A percentile compares a stretch with the other conserved stretches of the same genome.
These are phyloP conservation scores for Sarcophaga peregrina DNA, from an alignment of 1,140 invertebrate species.

Conservation along the genomic window DNA sequence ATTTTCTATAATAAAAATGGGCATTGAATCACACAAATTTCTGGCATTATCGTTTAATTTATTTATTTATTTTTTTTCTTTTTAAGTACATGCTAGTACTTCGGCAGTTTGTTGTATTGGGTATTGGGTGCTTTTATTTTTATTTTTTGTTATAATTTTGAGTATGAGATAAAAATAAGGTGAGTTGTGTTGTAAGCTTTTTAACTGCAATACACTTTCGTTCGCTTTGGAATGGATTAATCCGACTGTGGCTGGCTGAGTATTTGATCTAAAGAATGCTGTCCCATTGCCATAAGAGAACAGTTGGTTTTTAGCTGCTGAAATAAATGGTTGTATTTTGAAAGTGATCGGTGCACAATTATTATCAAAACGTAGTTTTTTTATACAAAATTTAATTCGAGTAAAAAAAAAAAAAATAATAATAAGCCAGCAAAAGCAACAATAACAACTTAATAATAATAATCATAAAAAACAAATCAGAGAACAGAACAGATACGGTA, in stretches of 20 bases:
- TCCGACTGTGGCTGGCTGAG: neutral
- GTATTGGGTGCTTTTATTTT: neutral
- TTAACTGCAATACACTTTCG: conserved; percentile 10
- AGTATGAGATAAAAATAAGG: neutral
- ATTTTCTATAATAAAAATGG: neutral
- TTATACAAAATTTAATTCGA: neutral
- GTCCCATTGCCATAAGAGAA: neutral
- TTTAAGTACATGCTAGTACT: neutral
- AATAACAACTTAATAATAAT: neutral
- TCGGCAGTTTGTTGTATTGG: neutral
- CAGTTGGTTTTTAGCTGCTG: conserved; percentile 1
- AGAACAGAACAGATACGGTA: neutral
- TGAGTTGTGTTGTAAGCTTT: neutral
- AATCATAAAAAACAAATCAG: neutral
- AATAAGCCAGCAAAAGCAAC: no score
- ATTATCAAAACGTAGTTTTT: neutral
- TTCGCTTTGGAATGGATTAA: neutral
- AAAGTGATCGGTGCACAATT: neutral
- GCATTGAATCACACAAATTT: neutral
- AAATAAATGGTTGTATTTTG: neutral
- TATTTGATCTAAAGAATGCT: conserved; percentile 19
- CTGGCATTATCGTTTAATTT: conserved; percentile 4
- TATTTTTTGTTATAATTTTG: neutral
- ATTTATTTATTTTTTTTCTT: neutral
- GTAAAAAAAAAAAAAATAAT: no score